These are phyloP conservation scores for Berghia stephanieae DNA, from an alignment of 1,140 invertebrate genomes.

Conservation along the genomic window DNA sequence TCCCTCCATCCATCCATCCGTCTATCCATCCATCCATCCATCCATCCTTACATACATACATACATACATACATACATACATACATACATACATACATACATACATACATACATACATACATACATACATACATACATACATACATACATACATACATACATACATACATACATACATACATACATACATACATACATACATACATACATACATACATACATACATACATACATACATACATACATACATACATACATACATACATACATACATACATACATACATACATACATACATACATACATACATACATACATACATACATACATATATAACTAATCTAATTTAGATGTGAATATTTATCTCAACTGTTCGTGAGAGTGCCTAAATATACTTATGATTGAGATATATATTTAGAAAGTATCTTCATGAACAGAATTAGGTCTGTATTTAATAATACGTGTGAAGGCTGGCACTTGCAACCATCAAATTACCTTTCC, in stretches of 20 bases:
- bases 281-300: constrained; percentile 17
- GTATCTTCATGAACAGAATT: too few species aligned
- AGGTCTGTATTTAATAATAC: too few species aligned
- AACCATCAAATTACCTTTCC: too few species aligned
- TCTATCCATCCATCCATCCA: too few species aligned
- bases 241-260: constrained; percentile 12
- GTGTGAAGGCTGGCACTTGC: too few species aligned
- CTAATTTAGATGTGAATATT: too few species aligned
- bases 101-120: constrained; percentile 1
- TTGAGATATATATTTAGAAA: too few species aligned
- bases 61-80: background rate
- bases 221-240: constrained; percentile 26
- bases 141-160: constrained; percentile 10
- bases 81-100: constrained; percentile 8
- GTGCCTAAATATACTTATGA: too few species aligned
- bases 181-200: constrained; percentile 15
- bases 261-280: background rate
- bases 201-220: constrained; percentile 20
- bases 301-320: constrained; percentile 20
- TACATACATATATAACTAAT: constrained; percentile 10
- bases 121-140: constrained; percentile 9
- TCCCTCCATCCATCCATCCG: too few species aligned
- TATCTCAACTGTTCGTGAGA: too few species aligned
- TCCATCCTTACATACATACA: background rate
- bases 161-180: constrained; percentile 20